Conservation (phyloP, 2,888 invertebrate species). For the Rhamnusium bicolor region DNA sequence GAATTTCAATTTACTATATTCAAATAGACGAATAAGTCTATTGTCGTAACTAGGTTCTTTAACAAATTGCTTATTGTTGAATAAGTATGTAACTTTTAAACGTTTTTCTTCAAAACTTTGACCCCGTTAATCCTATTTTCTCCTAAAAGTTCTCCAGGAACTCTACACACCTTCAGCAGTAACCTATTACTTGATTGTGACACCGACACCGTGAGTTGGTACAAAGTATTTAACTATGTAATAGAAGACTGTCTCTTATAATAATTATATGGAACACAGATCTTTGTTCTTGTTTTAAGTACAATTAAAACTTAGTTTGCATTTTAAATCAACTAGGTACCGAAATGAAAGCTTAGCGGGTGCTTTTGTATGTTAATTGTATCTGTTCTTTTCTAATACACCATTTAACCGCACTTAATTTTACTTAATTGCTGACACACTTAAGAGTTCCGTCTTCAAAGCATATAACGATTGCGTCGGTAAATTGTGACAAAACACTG, state of each 20-base stretch:
- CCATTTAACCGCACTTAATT: background rate
- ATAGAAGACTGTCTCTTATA: background rate
- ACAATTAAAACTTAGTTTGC: background rate
- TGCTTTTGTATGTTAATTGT: background rate
- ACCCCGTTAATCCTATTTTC: background rate
- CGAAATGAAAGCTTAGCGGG: background rate
- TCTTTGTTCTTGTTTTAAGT: background rate
- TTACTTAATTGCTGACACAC: background rate
- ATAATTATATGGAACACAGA: background rate
- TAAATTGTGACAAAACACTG: no score
- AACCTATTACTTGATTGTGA: background rate
- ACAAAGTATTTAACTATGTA: background rate
- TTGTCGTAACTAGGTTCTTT: background rate
- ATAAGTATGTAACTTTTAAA: constrained; percentile 8
- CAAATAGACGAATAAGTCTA: constrained; percentile 7
- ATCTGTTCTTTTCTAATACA: background rate
- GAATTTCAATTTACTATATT: constrained; percentile 7
- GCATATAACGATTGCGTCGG: no score
- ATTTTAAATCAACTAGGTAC: background rate
- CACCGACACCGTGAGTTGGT: background rate
- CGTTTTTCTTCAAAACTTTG: background rate
- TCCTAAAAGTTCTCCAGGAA: background rate
- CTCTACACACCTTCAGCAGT: background rate
- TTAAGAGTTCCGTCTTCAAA: no score
- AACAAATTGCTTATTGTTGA: constrained; percentile 2